Evolutionary conservation across 2,113 vertebrate genomes (phyloP).

Genomic region (Malurus cyaneus): DNA sequence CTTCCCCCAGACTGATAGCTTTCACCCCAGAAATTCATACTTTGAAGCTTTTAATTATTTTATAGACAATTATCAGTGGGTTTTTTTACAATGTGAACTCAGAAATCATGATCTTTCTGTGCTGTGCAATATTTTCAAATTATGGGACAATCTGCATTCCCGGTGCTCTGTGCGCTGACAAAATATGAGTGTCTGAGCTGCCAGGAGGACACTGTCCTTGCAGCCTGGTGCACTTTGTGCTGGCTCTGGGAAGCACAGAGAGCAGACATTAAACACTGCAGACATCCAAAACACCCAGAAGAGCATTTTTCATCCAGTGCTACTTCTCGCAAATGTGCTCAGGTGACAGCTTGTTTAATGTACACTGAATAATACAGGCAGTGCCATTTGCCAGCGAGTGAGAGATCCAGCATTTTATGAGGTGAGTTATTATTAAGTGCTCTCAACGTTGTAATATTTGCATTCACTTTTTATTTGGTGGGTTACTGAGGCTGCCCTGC

Average conservation of each 20-base stretch:
- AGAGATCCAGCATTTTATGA: constrained; percentile 29
- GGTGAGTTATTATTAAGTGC: not conserved
- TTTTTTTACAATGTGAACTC: not conserved
- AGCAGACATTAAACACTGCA: constrained; percentile 51
- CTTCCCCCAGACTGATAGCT: not conserved
- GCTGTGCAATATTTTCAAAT: not conserved
- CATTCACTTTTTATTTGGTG: not conserved
- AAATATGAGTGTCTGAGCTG: not conserved
- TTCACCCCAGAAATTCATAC: not conserved
- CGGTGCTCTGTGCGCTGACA: not conserved
- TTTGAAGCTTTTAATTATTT: not conserved
- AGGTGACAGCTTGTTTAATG: constrained; percentile 70
- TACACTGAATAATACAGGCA: constrained; percentile 69
- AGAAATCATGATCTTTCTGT: not conserved
- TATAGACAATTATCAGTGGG: not conserved
- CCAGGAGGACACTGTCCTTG: not conserved
- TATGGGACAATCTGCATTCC: not conserved
- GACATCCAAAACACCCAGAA: constrained; percentile 18
- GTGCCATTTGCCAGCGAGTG: constrained; percentile 62
- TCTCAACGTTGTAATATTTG: not conserved
- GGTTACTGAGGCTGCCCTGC: not conserved
- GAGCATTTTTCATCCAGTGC: constrained; percentile 35
- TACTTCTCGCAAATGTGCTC: constrained; percentile 62
- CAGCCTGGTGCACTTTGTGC: not conserved
- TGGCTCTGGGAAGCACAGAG: not conserved